Conservation (phyloP, 2,113 vertebrate species). For the Platycercus adscitus region DNA sequence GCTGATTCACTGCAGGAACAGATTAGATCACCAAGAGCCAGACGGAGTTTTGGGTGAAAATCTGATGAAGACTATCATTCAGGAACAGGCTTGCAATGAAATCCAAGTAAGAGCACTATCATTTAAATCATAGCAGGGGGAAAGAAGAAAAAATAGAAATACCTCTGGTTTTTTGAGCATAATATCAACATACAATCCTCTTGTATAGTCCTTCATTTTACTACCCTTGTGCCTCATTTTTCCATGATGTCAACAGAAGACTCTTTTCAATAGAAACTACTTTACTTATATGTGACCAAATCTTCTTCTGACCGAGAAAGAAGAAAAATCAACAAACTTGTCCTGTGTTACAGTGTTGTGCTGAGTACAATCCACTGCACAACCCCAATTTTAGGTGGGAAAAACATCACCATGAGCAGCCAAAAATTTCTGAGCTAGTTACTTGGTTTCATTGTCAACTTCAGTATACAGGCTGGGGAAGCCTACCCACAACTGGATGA, state of each 20-base stretch:
- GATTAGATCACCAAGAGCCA: not conserved
- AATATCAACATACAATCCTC: not conserved
- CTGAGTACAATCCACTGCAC: not conserved
- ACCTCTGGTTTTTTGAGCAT: not conserved
- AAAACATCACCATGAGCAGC: not conserved
- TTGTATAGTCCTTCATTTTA: not conserved
- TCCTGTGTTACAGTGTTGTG: not conserved
- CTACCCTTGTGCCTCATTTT: not conserved
- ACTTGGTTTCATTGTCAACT: too few relatives aligned
- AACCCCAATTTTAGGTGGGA: not conserved
- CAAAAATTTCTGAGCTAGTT: not conserved
- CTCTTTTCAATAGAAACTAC: not conserved
- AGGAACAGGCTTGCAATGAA: not conserved
- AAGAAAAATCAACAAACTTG: not conserved
- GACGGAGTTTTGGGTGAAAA: not conserved
- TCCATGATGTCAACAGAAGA: not conserved
- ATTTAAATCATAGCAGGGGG: not conserved
- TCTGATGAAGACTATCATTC: not conserved
- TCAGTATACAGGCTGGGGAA: fast-evolving
- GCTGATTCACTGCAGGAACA: not conserved
- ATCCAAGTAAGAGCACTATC: not conserved
- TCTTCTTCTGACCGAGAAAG: not conserved
- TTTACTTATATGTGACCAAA: fast-evolving
- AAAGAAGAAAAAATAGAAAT: not conserved
- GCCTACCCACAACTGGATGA: not conserved